A percentile compares a stretch with the other conserved stretches of the same genome.
phyloP scores from a whole-genome alignment of 1,140 invertebrate genomes.

The Pararge aegeria region DNA sequence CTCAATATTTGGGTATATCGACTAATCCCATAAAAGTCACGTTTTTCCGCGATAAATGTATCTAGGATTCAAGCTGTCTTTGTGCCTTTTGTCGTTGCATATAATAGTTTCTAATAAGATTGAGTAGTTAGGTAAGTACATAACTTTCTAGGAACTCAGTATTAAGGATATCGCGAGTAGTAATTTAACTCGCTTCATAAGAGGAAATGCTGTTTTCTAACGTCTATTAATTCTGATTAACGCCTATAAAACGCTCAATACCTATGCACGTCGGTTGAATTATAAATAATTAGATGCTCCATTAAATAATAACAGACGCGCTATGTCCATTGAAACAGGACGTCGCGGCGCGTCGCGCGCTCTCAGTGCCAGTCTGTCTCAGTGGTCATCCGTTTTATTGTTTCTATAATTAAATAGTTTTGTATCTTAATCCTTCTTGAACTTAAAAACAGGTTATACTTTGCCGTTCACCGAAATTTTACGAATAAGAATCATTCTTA shows the following conservation, averaged over 20 bases:
- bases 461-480: too few species aligned
- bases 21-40: too few species aligned
- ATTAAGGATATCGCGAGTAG: neutral
- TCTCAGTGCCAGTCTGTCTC: too few species aligned
- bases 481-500: too few species aligned
- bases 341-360: constrained; percentile 46
- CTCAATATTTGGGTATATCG: too few species aligned
- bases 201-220: constrained; percentile 8
- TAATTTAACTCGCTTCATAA: neutral
- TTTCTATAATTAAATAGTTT: neutral
- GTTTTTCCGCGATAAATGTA: too few species aligned
- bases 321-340: constrained; percentile 20
- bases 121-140: neutral
- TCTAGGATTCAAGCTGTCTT: too few species aligned
- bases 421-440: neutral
- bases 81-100: too few species aligned
- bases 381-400: neutral
- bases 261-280: constrained; percentile 4
- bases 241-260: constrained; percentile 6
- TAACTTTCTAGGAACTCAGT: neutral
- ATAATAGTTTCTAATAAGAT: neutral
- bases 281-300: constrained; percentile 23
- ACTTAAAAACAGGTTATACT: too few species aligned
- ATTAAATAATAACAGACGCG: constrained; percentile 26
- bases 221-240: constrained; percentile 17